Percentiles rank a stretch among this genome's conserved stretches.
Evolutionary conservation across 2,888 invertebrate genomes (phyloP).

Genomic region (Coleophora deauratella): DNA sequence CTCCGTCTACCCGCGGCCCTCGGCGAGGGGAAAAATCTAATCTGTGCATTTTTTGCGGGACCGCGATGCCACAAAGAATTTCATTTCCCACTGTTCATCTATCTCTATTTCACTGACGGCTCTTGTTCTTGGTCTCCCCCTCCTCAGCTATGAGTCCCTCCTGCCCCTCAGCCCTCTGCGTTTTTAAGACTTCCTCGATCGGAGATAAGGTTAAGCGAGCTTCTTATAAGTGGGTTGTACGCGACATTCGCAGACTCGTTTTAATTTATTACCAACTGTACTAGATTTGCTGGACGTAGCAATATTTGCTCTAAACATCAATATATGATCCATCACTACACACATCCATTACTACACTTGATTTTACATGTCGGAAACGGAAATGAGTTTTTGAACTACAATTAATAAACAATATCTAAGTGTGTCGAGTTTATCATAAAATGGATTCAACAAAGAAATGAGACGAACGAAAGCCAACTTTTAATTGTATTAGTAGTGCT

Average conservation of each 20-base stretch:
- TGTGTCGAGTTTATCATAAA: slow-evolving; percentile 61
- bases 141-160: slow-evolving; percentile 26
- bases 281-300: slow-evolving; percentile 11
- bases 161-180: slow-evolving; percentile 48
- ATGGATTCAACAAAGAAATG: slow-evolving; percentile 58
- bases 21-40: slow-evolving; percentile 72
- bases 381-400: slow-evolving; percentile 39
- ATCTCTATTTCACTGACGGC: slow-evolving; percentile 75
- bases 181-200: slow-evolving; percentile 71
- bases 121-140: slow-evolving; percentile 65
- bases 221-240: slow-evolving; percentile 64
- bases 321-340: neutral
- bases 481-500: slow-evolving; percentile 62
- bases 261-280: slow-evolving; percentile 47
- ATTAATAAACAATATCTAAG: slow-evolving; percentile 52
- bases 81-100: slow-evolving; percentile 76
- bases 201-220: slow-evolving; percentile 71
- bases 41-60: slow-evolving; percentile 76
- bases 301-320: neutral
- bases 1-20: slow-evolving; percentile 67
- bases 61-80: slow-evolving; percentile 76
- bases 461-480: slow-evolving; percentile 57
- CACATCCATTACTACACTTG: neutral
- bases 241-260: slow-evolving; percentile 48
- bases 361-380: slow-evolving; percentile 38